phyloP scores from a whole-genome alignment of 2,113 vertebrate species.

The Cavia porcellus region DNA sequence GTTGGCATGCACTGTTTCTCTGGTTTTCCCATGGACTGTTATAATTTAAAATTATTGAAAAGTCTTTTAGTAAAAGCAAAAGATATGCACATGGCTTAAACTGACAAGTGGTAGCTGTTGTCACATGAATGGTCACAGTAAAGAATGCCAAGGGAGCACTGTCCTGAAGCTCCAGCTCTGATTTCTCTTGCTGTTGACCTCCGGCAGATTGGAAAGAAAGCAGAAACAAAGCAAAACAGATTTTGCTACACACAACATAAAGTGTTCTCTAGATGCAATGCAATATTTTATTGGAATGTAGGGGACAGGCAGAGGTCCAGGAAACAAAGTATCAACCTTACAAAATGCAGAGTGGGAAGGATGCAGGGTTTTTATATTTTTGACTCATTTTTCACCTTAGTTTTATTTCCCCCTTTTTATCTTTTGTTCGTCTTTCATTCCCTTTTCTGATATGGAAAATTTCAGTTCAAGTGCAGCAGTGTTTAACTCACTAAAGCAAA shows the following conservation, averaged over 20 bases:
- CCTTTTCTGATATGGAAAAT: conserved; percentile 62
- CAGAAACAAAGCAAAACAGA: background rate
- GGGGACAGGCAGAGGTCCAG: background rate
- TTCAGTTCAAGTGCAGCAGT: conserved; percentile 61
- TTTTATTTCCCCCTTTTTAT: background rate
- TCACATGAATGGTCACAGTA: background rate
- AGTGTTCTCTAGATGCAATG: background rate
- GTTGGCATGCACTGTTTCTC: background rate
- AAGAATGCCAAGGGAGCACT: background rate
- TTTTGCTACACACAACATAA: background rate
- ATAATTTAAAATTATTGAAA: conserved; percentile 55
- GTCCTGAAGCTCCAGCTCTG: background rate
- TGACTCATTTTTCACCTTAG: background rate
- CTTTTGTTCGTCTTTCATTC: conserved; percentile 60
- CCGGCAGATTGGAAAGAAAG: background rate
- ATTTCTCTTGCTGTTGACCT: background rate
- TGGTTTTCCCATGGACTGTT: background rate
- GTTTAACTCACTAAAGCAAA: conserved; percentile 77
- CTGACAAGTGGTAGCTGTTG: background rate
- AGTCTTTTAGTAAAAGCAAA: conserved; percentile 21
- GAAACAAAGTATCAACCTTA: background rate
- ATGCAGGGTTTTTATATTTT: background rate
- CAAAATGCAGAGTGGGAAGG: background rate
- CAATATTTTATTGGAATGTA: background rate
- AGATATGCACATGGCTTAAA: background rate